These are phyloP conservation scores for Hydrochoerus hydrochaeris DNA, from an alignment of 2,113 vertebrate species.

Conservation along the genomic window DNA sequence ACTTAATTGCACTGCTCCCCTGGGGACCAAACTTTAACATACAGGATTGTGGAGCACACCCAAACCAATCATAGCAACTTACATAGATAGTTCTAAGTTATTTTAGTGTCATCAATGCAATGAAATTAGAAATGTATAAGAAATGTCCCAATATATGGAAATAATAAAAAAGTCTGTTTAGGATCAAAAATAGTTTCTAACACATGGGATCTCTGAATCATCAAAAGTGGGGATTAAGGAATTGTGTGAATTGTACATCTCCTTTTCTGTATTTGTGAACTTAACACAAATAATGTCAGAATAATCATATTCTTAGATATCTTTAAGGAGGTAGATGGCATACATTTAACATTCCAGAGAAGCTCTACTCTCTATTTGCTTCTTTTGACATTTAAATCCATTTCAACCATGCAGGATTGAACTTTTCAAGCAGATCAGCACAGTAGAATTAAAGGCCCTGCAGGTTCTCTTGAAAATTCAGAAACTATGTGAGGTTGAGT, in stretches of 20 bases:
- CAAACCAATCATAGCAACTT: not conserved
- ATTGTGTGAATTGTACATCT: not conserved
- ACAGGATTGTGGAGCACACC: not conserved
- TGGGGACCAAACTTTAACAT: not conserved
- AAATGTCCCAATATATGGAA: not conserved
- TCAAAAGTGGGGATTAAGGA: not conserved
- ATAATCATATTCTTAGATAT: too few species aligned
- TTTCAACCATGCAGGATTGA: not conserved
- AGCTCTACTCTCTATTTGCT: not conserved
- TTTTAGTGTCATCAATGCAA: not conserved
- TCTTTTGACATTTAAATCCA: not conserved
- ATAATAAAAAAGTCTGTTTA: conserved; percentile 40
- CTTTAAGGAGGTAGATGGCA: not conserved
- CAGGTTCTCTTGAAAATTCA: not conserved
- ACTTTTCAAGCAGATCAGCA: not conserved
- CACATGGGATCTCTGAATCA: conserved; percentile 23
- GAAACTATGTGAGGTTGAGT: not conserved
- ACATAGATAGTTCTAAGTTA: not conserved
- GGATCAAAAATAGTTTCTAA: not conserved
- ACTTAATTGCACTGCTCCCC: not conserved
- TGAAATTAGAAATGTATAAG: not conserved
- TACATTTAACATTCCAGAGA: not conserved
- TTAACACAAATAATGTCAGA: not conserved
- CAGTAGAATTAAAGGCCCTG: not conserved
- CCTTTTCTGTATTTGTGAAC: not conserved